These are phyloP conservation scores for Ictidomys tridecemlineatus DNA, from an alignment of 2,113 vertebrate genomes.

Conservation along the genomic window DNA sequence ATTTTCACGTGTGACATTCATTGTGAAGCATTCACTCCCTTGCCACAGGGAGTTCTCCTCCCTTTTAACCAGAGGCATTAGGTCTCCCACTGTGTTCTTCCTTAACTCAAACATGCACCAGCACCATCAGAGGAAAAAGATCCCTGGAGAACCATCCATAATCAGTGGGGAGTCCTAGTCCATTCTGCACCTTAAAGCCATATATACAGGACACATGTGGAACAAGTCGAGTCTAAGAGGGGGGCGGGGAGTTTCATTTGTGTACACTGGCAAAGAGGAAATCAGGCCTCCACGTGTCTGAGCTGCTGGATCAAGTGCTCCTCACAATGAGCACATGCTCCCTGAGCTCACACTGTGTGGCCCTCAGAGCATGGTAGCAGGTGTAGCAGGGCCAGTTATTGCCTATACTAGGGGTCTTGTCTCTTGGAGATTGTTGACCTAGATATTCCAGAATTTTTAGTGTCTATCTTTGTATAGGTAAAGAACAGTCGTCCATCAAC, in stretches of 20 bases:
- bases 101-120: neutral
- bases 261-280: neutral
- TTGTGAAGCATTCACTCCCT: neutral
- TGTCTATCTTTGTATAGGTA: neutral
- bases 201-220: accelerated
- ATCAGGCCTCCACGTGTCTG: neutral
- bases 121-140: neutral
- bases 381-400: accelerated
- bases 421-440: neutral
- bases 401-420: neutral
- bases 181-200: neutral
- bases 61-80: neutral
- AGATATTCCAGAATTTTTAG: neutral
- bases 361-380: neutral
- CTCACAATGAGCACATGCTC: accelerated
- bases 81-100: neutral
- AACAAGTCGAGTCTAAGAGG: neutral
- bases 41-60: slow-evolving; percentile 41
- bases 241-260: neutral
- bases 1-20: slow-evolving; percentile 56
- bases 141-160: accelerated
- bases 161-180: neutral
- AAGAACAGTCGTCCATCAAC: neutral
- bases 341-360: accelerated
- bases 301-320: neutral